A percentile compares a stretch with the other conserved stretches of the same genome.
These are phyloP conservation scores for Amphipyra berbera DNA, from an alignment of 2,888 invertebrate genomes.

Conservation along the genomic window DNA sequence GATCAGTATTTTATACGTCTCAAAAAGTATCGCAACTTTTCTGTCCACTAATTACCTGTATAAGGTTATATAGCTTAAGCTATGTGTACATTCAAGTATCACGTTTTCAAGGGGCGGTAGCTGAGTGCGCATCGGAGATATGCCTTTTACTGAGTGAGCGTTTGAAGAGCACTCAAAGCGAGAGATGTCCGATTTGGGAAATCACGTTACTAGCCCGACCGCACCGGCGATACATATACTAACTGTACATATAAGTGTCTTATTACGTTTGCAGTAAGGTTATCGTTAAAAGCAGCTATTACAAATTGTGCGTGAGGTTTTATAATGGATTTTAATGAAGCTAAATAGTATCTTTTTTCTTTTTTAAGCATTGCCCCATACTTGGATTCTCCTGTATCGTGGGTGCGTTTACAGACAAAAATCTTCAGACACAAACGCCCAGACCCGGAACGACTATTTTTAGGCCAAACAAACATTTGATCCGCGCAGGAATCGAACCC, in stretches of 20 bases:
- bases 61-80: conserved; percentile 17
- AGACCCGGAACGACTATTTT: too few species aligned
- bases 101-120: conserved; percentile 69
- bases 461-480: too few species aligned
- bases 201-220: conserved; percentile 78
- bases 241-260: conserved; percentile 11
- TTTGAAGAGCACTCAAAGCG: conserved; percentile 83
- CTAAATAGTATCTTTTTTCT: too few species aligned
- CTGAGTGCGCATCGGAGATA: conserved; percentile 71
- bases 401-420: too few species aligned
- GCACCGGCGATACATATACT: conserved; percentile 56
- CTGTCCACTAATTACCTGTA: conserved; percentile 36
- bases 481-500: too few species aligned
- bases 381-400: too few species aligned
- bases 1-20: too few species aligned
- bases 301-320: neutral
- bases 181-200: conserved; percentile 85
- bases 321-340: conserved; percentile 1
- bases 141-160: conserved; percentile 75
- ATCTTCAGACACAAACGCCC: too few species aligned
- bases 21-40: conserved; percentile 6
- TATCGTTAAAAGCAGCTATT: conserved; percentile 10
- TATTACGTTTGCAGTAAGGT: conserved; percentile 18
- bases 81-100: conserved; percentile 60
- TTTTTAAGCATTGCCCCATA: too few species aligned